Conservation (phyloP, 2,113 vertebrate genomes). For the Nothoprocta pentlandii region DNA sequence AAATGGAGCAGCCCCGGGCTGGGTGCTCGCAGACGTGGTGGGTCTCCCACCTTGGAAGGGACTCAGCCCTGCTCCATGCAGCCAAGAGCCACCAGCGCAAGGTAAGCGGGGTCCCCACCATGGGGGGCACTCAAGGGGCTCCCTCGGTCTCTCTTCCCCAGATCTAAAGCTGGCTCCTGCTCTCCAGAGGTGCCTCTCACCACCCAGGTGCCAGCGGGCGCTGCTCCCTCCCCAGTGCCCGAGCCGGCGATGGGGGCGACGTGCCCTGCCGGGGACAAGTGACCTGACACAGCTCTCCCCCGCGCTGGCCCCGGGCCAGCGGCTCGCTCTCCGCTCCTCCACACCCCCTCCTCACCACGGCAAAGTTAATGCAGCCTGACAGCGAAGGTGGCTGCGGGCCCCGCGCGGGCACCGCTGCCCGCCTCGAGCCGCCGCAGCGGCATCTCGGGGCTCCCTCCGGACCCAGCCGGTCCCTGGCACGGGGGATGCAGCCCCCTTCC, state of each 20-base stretch:
- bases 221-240: background rate
- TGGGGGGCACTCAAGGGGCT: background rate
- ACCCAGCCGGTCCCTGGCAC: background rate
- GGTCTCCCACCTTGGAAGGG: background rate
- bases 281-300: background rate
- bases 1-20: rapidly evolving
- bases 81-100: no score
- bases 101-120: no score
- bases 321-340: background rate
- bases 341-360: background rate
- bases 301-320: background rate
- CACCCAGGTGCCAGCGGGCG: rapidly evolving
- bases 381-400: background rate
- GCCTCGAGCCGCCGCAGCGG: background rate
- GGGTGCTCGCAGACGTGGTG: background rate
- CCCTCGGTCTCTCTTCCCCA: background rate
- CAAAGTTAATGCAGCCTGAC: rapidly evolving
- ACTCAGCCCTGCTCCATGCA: background rate
- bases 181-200: background rate
- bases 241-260: background rate
- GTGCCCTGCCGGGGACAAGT: background rate
- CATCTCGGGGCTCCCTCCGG: background rate
- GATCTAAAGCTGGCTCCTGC: background rate
- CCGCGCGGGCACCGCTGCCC: rapidly evolving
- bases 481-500: background rate